These are phyloP conservation scores for Hyaena hyaena DNA, from an alignment of 2,113 vertebrate genomes.

Conservation along the genomic window DNA sequence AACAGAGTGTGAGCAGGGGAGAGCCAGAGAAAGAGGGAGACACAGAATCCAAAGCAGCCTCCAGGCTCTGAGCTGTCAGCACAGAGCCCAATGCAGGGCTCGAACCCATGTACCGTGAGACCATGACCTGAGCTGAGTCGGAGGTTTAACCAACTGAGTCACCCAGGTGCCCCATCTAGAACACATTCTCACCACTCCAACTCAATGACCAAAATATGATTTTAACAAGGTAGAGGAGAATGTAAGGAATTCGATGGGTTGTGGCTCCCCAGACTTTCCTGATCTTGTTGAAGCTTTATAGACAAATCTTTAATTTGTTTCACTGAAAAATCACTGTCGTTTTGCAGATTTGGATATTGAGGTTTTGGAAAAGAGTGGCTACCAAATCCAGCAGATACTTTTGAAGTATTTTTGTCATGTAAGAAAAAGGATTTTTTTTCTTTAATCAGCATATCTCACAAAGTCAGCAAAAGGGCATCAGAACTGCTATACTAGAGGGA, in stretches of 20 bases:
- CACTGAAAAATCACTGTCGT: neutral
- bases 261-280: neutral
- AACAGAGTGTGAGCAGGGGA: too few species aligned
- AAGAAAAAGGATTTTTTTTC: constrained; percentile 55
- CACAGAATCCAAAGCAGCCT: too few species aligned
- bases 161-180: too few species aligned
- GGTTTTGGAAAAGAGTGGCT: constrained; percentile 2
- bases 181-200: neutral
- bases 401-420: constrained; percentile 22
- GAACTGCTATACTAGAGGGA: neutral
- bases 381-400: constrained; percentile 12
- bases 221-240: neutral
- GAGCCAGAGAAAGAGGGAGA: too few species aligned
- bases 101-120: too few species aligned
- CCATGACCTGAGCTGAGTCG: too few species aligned
- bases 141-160: too few species aligned
- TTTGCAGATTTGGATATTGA: neutral
- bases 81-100: too few species aligned
- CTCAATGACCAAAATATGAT: neutral
- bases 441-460: constrained; percentile 55
- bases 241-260: neutral
- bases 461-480: constrained; percentile 70
- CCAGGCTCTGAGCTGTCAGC: too few species aligned
- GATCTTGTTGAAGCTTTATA: constrained; percentile 19
- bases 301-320: neutral